Conservation (phyloP, 92 coral and sea anemone species). For the Phenganax stokvisi region DNA sequence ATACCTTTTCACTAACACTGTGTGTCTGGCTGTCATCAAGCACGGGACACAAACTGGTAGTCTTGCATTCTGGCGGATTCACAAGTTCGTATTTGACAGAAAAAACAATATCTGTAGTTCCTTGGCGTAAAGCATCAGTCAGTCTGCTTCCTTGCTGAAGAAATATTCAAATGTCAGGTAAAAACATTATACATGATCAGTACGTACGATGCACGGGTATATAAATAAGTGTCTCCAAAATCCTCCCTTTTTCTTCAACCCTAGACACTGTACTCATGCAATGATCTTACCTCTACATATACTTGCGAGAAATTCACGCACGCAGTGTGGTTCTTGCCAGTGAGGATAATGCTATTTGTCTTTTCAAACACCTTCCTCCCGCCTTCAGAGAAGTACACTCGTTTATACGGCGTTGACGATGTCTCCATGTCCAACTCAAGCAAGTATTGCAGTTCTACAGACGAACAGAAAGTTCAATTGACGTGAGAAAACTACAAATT, state of each 20-base stretch:
- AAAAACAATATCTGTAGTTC: slow-evolving; percentile 15
- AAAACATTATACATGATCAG: no score
- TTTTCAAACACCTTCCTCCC: slow-evolving; percentile 40
- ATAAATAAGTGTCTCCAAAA: no score
- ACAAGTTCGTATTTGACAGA: not conserved
- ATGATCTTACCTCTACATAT: slow-evolving; percentile 11
- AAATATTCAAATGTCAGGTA: no score
- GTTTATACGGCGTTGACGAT: slow-evolving; percentile 33
- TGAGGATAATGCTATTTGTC: slow-evolving; percentile 40
- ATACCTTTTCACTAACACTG: slow-evolving; percentile 8
- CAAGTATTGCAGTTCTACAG: slow-evolving; percentile 47
- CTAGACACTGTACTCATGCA: no score
- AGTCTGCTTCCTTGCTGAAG: not conserved
- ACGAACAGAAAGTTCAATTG: not conserved
- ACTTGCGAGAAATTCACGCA: not conserved
- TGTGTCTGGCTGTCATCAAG: slow-evolving; percentile 1
- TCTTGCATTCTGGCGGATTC: not conserved
- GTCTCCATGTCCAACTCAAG: slow-evolving; percentile 61
- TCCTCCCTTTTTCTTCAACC: no score
- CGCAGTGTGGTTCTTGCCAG: slow-evolving; percentile 16
- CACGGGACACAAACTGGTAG: not conserved
- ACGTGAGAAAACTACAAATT: not conserved
- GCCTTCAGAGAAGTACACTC: slow-evolving; percentile 57
- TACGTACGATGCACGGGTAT: no score
- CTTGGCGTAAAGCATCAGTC: not conserved